Evolutionary conservation across 2,888 invertebrate genomes (phyloP).

Genomic region (Liopterus haemorrhoidalis): DNA sequence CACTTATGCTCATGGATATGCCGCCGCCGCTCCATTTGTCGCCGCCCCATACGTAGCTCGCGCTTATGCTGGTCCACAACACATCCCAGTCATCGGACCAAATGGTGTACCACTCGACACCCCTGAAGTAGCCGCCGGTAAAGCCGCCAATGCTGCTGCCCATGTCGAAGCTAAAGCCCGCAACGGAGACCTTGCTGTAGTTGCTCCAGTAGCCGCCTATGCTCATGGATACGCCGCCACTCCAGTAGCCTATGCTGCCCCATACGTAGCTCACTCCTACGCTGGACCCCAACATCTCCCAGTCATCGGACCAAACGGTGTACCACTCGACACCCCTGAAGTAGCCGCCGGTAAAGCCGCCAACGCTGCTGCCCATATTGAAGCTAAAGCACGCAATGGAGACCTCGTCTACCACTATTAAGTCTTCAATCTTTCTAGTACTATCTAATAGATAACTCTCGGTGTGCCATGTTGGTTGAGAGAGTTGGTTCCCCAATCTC

Average conservation of each 20-base stretch:
- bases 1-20: conserved; percentile 23
- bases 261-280: too few relatives aligned
- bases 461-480: too few relatives aligned
- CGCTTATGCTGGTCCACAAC: conserved; percentile 43
- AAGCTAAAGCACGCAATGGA: too few relatives aligned
- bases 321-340: conserved; percentile 55
- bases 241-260: background rate
- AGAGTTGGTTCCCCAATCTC: too few relatives aligned
- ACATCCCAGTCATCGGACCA: conserved; percentile 39
- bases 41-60: conserved; percentile 29
- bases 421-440: too few relatives aligned
- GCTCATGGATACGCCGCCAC: background rate
- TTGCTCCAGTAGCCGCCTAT: background rate
- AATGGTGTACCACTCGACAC: conserved; percentile 45
- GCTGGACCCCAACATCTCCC: conserved; percentile 41
- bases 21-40: conserved; percentile 41
- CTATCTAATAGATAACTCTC: too few relatives aligned
- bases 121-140: conserved; percentile 49
- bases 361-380: conserved; percentile 22
- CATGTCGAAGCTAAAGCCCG: background rate
- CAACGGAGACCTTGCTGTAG: background rate
- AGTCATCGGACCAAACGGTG: conserved; percentile 48
- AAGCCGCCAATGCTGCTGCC: conserved; percentile 29
- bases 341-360: conserved; percentile 49
- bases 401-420: too few relatives aligned